Evolutionary conservation across 1,140 invertebrate genomes (phyloP), one percentile per base, ranked within the genome.

Genomic region (Daktulosphaira vitifoliae): DNA sequence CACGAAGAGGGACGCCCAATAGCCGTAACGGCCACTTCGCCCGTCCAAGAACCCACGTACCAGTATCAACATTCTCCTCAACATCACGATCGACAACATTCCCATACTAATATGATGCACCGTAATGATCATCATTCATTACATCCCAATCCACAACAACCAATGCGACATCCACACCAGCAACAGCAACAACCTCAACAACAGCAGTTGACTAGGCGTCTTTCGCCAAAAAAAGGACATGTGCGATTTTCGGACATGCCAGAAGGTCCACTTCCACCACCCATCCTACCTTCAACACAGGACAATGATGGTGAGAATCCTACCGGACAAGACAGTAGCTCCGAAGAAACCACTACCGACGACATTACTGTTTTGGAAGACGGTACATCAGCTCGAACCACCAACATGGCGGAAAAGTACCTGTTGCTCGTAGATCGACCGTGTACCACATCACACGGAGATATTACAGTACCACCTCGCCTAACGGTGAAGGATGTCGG

Each of bases 401-500:
- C n/a, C n/a, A n/a, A n/a, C n/a, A n/a, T n/a, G n/a, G 88, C 88
- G 52, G 89, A 92, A 74, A 92, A 94, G 76, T 92, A 93, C 79
- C 82, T 95, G 68, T 78, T 94, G 71, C 81, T 95, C 66, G 91
- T 92, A 72, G 92, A 95, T 77, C 90, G 94, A 76, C 80, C 93
- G 33, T 90, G 88, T 70, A 86, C 91, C 68, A 90, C 94, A 72
- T 89, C 92, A 76, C n/a, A n/a, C n/a, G n/a, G n/a, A n/a, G n/a
- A n/a, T n/a, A n/a, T n/a, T n/a, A n/a, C n/a, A n/a, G n/a, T n/a
- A n/a, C 91, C 92, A 75, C 82, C 87, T 51, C 90, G 93, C 71
- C 80, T 94, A 49, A 90, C 87, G 71, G 91, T 95, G 75, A 93
- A 93, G 75, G 92, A 95, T 76, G 94, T 96, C 76, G 91, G 92